Evolutionary conservation across 2,113 vertebrate genomes (phyloP), one percentile per base, ranked within the genome.

Genomic region (Equus przewalskii): DNA sequence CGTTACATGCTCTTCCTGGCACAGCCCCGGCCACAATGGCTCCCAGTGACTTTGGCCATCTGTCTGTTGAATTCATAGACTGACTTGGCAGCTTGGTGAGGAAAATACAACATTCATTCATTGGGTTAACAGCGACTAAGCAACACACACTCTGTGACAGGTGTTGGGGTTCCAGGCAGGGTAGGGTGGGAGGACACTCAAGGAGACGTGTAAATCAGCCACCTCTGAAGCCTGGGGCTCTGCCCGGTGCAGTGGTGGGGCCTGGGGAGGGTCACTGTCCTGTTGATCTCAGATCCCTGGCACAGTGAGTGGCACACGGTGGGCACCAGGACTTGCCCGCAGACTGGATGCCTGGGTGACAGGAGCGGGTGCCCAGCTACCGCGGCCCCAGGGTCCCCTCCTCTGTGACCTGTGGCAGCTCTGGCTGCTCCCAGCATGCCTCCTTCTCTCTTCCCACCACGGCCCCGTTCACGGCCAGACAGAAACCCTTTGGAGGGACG

Each of bases 1-100:
- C 21, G 7, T 19, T 13, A 10, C 36, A 22, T 15, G 24, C 51
- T 76, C 44, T 76, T 72, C 13, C 11, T 7, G 0, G 12, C 19
- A 28, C 15, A 26, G 18, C 7, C 41, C 4, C 56, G 1, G 0
- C 0, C 14, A 24, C 0, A 2, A 15, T 3, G 24, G 14, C 19
- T 33, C 28, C 24, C 12, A 36, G n/a, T 6, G 36, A 64, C 18
- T 46, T 72, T 11, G 70, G 75, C 41, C 65, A 79, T 33, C 78
- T 89, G 62, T 86, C 46, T 64, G 64, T 54, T 54, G 51, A 54
- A 49, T 28, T 30, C 18, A 44, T 1, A 65, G 46, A 16, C 2
- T 12, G 70, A 41, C 36, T 36, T 13, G 46, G 13, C 21, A 49
- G 58, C 36, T 90, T 26, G 26, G 28, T 16, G 36, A 65, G 7